A percentile compares a stretch with the other conserved stretches of the same genome.
Evolutionary conservation across 2,113 vertebrate genomes (phyloP).

Genomic region (Seriola quinqueradiata): DNA sequence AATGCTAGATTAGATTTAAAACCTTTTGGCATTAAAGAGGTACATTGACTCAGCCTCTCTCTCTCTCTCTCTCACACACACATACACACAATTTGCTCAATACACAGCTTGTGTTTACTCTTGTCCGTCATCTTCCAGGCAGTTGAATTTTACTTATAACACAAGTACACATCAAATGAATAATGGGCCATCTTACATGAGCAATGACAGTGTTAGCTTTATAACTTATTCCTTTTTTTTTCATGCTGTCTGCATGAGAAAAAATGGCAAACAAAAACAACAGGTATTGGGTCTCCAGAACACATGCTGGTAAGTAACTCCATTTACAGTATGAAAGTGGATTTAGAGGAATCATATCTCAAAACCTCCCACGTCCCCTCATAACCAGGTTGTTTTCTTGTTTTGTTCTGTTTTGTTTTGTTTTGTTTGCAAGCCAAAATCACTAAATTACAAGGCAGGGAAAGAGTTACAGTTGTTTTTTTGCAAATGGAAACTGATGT

Average conservation of each 20-base stretch:
- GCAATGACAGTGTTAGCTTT: constrained; percentile 22
- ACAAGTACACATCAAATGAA: constrained; percentile 36
- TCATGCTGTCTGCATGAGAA: constrained; percentile 24
- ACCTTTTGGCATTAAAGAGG: background rate
- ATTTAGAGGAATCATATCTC: constrained; percentile 13
- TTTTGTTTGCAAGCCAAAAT: background rate
- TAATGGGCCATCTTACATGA: constrained; percentile 31
- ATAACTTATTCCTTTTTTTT: constrained; percentile 23
- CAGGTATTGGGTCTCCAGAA: constrained; percentile 7
- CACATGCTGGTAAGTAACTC: constrained; percentile 9
- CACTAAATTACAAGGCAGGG: background rate
- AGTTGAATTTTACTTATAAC: constrained; percentile 44
- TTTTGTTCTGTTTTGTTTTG: background rate
- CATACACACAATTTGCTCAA: constrained; percentile 36
- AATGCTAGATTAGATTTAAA: background rate
- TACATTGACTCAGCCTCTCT: background rate
- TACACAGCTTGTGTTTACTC: constrained; percentile 39
- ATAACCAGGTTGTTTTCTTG: background rate
- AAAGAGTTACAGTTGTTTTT: background rate
- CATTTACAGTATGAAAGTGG: constrained; percentile 18
- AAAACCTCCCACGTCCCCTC: background rate
- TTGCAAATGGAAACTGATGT: background rate
- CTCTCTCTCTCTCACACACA: background rate
- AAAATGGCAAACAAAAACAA: constrained; percentile 24
- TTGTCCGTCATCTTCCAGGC: constrained; percentile 38